Evolutionary conservation across 2,888 invertebrate genomes (phyloP), one percentile per base, ranked within the genome.

Genomic region (Nymphalis urticae): DNA sequence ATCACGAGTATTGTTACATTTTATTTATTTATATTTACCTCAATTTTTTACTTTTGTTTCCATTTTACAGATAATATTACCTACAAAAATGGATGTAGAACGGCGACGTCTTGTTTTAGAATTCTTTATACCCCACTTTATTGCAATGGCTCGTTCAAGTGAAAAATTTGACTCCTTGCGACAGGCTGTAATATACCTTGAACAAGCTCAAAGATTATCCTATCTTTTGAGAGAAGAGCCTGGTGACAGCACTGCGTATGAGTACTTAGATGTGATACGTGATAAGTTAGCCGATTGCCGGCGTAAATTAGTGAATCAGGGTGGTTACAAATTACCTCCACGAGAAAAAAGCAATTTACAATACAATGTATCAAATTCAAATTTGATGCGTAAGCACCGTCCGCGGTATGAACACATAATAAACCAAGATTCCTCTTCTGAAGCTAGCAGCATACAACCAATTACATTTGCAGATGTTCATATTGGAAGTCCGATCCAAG

Each of bases 121-220:
- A 79, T 95, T 95, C 78, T 95, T 97, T 76, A 94, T 96, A 62
- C 90, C 94, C 21, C 96, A 96, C 78, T 95, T 96, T 76, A 93
- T 96, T 48, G 93, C 94, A 64, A 95, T 97, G 93, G 94, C 95
- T 0, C 93, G 94, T 64, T 93, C 93, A 62, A 95, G 95, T 72
- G 93, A 94, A 19, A 93, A 93, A 72, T 94, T 95, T 72, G 93
- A 94, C 16, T 94, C 95, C 0, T 87, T 92, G 24, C 88, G 93
- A 68, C 95, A 95, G 78, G 95, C 95, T 9, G 86, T 94, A 1
- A 93, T 95, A 69, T 96, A 96, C 78, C 86, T 97, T 51, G 94
- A 95, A 70, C 97, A 97, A 78, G 95, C 95, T 0, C 93, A 94
- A 71, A 93, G 96, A 63, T 87, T 97, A 3, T 93, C 95, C 51